phyloP scores from a whole-genome alignment of 2,113 vertebrate genomes.

The Amblyopsis rosae region DNA sequence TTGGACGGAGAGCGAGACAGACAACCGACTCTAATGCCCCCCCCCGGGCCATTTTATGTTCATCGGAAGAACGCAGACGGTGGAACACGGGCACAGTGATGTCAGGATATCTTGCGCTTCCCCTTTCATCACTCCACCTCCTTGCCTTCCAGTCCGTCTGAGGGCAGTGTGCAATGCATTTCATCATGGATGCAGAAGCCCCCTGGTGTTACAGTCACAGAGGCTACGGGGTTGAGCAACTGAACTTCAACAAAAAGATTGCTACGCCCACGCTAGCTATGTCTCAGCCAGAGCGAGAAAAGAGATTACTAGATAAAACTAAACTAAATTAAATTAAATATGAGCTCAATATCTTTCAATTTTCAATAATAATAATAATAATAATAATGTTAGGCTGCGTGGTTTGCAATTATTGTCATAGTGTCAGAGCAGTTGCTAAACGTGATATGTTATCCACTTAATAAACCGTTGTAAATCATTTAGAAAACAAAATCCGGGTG shows the following conservation, averaged over 20 bases:
- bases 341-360: neutral
- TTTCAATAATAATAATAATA: neutral
- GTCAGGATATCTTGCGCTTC: neutral
- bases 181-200: neutral
- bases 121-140: slow-evolving; percentile 5
- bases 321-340: too few relatives aligned
- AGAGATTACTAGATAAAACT: neutral
- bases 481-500: too few relatives aligned
- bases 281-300: neutral
- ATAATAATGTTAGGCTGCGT: too few relatives aligned
- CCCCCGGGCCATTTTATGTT: too few relatives aligned
- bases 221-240: too few relatives aligned
- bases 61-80: too few relatives aligned
- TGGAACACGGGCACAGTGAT: too few relatives aligned
- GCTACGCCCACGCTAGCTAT: neutral
- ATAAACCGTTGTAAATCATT: too few relatives aligned
- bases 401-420: too few relatives aligned
- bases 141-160: neutral
- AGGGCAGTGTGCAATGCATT: neutral
- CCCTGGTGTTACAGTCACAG: neutral
- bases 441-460: too few relatives aligned
- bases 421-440: neutral
- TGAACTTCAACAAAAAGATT: too few relatives aligned
- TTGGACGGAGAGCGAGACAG: slow-evolving; percentile 57
- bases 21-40: slow-evolving; percentile 9